Evolutionary conservation across 1,140 invertebrate species (phyloP), one percentile per base, ranked within the genome.

Genomic region (Dufourea novaeangliae): DNA sequence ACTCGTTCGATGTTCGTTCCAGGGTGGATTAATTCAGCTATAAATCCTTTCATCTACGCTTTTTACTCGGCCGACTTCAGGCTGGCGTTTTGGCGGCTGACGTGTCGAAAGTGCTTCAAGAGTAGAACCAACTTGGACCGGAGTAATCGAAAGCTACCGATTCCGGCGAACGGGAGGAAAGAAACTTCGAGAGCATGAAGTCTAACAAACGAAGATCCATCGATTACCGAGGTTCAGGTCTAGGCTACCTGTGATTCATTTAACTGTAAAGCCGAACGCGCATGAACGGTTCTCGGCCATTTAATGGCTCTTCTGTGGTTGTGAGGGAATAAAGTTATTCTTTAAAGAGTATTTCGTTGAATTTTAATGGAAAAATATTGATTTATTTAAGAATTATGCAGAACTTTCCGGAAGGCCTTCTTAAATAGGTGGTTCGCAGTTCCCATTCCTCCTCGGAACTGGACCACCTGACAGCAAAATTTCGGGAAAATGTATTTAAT

Each of bases 11-110:
- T 44, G 7, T 62, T 79, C 32, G 39, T 76, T 89, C 61, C 79
- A 93, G 93, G 95, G 4, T 98, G 98, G 96, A 95, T 98, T 63
- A 99, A 98, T 91, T 98, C 97, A 8, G 96, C 96, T 2, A 96
- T 97, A 62, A 97, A 97, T 91, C 96, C 96, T 0, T 97, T 97
- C 86, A 97, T 97, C 84, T 97, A 97, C 86, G 97, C 97, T 17
- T 97, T 97, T 87, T 97, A 97, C 89, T 97, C 96, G 85, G 95
- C 95, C 0, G 96, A 97, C 88, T 97, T 97, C 89, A 94, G 96
- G 86, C 93, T 95, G 78, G 97, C 97, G 0, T 97, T 98, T 83
- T 97, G 96, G 96, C 92, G 96, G 72, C 88, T 97, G 12, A 97
- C 96, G 11, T 90, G 79, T 46, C 86, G 82, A 25, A 89, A 89